phyloP scores from a whole-genome alignment of 2,888 invertebrate species.

The Papilio demoleus region DNA sequence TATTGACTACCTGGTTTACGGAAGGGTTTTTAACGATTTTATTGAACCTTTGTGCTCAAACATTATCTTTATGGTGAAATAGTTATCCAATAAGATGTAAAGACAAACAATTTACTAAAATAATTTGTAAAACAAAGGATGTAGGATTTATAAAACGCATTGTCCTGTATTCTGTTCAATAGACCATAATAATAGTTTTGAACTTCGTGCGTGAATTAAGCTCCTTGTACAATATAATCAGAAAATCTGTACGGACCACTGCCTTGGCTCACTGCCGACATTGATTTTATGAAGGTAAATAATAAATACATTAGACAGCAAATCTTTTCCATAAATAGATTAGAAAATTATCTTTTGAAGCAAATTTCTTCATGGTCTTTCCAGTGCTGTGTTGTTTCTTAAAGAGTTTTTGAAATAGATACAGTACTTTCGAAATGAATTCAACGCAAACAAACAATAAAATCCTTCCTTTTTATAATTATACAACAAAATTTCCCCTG shows the following conservation, averaged over 20 bases:
- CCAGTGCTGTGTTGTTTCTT: too few species aligned
- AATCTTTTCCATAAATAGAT: too few species aligned
- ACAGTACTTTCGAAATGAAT: too few species aligned
- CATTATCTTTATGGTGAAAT: background rate
- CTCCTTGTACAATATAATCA: slow-evolving; percentile 16
- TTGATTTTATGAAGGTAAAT: background rate
- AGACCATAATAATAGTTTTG: slow-evolving; percentile 1
- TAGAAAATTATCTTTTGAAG: too few species aligned
- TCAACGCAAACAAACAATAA: too few species aligned
- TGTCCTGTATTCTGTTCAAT: background rate
- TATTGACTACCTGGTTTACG: slow-evolving; percentile 3
- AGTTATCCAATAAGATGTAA: too few species aligned
- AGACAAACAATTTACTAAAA: too few species aligned
- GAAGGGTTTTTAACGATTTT: background rate
- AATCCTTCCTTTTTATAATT: too few species aligned
- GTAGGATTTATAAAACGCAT: background rate
- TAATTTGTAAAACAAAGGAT: too few species aligned
- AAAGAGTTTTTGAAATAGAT: too few species aligned
- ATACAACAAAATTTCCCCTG: too few species aligned
- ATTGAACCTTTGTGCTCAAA: background rate
- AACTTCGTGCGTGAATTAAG: background rate
- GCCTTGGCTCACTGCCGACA: slow-evolving; percentile 11
- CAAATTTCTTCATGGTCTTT: too few species aligned
- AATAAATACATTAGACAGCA: slow-evolving; percentile 1
- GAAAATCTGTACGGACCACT: background rate